Base-by-base conservation (phyloP, 2,113 vertebrate genomes). In the Rhombomys opimus region DNA sequence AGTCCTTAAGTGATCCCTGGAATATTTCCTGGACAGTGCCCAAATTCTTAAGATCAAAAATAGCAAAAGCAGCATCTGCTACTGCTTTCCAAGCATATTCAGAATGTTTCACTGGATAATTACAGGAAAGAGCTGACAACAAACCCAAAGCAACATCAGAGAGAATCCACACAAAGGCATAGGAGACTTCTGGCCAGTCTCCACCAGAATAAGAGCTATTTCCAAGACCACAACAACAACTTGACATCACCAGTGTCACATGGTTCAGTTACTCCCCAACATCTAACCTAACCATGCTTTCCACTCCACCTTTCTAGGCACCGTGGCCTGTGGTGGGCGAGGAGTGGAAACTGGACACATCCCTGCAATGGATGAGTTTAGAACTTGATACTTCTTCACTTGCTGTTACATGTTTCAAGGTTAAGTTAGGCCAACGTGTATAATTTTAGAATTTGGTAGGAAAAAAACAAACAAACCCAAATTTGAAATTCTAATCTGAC, bases 141-240 rank as follows among this genome's bases (percentile, higher is more conserved):
- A 68, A 65, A 93, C 77, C 22, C 85, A 38, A 67, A 72, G 32
- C 25, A 63, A 70, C 32, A 87, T 41, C n/a, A 93, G 81, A 81
- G 81, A 81, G 80, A 93, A 81, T 85, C 81, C 72, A 90, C 94
- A 85, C 0, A 23, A 90, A 77, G 63, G 90, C n/a, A 38, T 52
- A 46, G 68, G 25, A 76, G 90, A 63, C 75, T 67, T 72, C 25
- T 27, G 30, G 77, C n/a, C 46, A 30, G 6, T 23, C 61, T 30
- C 54, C 67, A 68, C 88, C 17, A 93, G 85, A 41, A 75, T 9
- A 41, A 89, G 54, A 46, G 70, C 25, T 77, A 30, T 73, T 93
- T 89, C 67, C 25, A 80, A 78, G 27, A 73, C 20, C 2, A 73
- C 17, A 23, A 30, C 3, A 27, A 67, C 25, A 18, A 89, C 22